Conservation (phyloP, 2,797 vertebrate species). For the Coregonus suidteri region DNA sequence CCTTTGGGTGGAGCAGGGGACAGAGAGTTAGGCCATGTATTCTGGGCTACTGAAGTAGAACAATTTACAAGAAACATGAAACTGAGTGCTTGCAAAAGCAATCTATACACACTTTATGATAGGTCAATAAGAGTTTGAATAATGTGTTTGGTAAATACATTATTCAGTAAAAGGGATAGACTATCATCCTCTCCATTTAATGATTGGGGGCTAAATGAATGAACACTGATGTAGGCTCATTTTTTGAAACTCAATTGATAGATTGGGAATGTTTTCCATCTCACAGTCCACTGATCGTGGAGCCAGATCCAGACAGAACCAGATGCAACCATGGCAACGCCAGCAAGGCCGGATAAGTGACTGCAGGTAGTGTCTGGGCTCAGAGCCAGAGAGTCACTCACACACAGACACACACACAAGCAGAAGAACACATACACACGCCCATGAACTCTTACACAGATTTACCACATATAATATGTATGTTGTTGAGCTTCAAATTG, state of each 20-base stretch:
- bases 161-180: background rate
- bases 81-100: too few relatives aligned
- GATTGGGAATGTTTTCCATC: background rate
- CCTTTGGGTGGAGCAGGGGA: background rate
- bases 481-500: background rate
- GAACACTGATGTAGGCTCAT: background rate
- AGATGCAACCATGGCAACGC: background rate
- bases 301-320: background rate
- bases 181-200: background rate
- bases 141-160: background rate
- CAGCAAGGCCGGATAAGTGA: background rate
- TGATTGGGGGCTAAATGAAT: background rate
- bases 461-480: background rate
- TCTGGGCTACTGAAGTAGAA: background rate
- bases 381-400: background rate
- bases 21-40: background rate
- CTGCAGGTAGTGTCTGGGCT: background rate
- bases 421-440: conserved; percentile 12
- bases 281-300: background rate
- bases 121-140: background rate
- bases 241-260: background rate
- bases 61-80: too few relatives aligned
- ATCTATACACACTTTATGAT: too few relatives aligned
- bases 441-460: background rate
- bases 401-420: background rate